Evolutionary conservation across 1,140 invertebrate species (phyloP), one percentile per base, ranked within the genome.

Genomic region (Diorhabda elongata): DNA sequence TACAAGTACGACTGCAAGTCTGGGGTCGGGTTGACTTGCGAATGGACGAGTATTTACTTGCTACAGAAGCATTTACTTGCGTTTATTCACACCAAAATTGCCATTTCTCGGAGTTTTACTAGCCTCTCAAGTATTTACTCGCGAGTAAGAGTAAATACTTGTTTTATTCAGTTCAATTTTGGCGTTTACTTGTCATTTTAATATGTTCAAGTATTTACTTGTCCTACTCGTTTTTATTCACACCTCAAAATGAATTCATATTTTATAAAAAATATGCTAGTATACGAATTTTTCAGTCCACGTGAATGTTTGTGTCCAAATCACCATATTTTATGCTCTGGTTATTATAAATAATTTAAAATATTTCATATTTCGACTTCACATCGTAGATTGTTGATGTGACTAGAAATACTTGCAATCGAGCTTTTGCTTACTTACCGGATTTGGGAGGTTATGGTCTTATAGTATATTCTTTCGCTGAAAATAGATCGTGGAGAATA

Each of bases 401-500:
- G 1, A 84, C 87, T 42, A 82, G 85, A 3, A 81, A 86, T 11
- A 86, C 85, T 56, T 93, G 91, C 71, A 86, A 91, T 56, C 82
- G 91, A 63, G 87, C 91, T 0, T 90, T 85, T 73, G 89, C 89
- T 1, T 94, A 94, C 72, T 79, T 92, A 5, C 89, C 91, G 2
- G 91, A 94, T 78, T 79, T 93, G 3, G 87, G 87, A 3, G 89
- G 82, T 8, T 91, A 91, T 74, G 90, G 89, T 7, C 76, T 94
- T 1, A 86, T 93, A 0, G 91, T 93, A 2, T 94, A 92, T 76
- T 90, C 87, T 57, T 84, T 88, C 72, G 86, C 87, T 58, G 84
- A 89, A 11, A 87, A 93, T 72, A 86, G 89, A 68, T 91, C 91
- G 0, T 93, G 91, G 87, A 84, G 91, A 42, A 85, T 93, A 2